Conservation (phyloP, 2,113 vertebrate species). For the Aix galericulata region DNA sequence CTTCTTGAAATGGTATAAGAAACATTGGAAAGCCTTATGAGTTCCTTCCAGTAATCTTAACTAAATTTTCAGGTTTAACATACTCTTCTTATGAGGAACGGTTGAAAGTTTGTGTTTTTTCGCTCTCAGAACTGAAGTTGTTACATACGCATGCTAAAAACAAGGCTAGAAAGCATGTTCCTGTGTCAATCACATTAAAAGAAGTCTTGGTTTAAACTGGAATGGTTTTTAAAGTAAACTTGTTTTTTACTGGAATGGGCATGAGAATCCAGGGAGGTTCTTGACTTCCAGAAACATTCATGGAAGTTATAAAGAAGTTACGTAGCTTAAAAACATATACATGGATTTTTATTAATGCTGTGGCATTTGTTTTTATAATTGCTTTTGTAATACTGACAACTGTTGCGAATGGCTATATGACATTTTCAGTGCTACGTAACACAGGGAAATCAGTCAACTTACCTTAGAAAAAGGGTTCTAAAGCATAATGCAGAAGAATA, state of each 20-base stretch:
- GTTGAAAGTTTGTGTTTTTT: background rate
- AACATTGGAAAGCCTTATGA: rapidly evolving
- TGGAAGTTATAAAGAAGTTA: background rate
- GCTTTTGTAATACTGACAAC: background rate
- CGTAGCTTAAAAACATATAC: background rate
- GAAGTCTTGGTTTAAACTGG: background rate
- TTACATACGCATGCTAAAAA: background rate
- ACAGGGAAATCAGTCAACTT: background rate
- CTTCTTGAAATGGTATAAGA: background rate
- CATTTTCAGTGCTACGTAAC: background rate
- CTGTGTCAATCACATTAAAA: background rate
- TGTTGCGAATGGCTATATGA: background rate
- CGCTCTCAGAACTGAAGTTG: background rate
- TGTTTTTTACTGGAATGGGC: background rate
- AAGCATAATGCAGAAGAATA: background rate
- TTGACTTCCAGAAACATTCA: background rate
- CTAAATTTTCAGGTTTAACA: background rate
- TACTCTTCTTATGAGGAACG: background rate
- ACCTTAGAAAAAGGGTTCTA: background rate
- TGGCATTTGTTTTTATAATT: background rate
- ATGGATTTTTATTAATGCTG: background rate
- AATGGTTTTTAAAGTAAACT: no score
- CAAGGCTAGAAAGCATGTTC: background rate
- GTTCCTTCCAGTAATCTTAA: background rate
- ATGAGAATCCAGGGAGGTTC: background rate